These are phyloP conservation scores for Anhinga anhinga DNA, from an alignment of 2,113 vertebrate genomes.

Conservation along the genomic window DNA sequence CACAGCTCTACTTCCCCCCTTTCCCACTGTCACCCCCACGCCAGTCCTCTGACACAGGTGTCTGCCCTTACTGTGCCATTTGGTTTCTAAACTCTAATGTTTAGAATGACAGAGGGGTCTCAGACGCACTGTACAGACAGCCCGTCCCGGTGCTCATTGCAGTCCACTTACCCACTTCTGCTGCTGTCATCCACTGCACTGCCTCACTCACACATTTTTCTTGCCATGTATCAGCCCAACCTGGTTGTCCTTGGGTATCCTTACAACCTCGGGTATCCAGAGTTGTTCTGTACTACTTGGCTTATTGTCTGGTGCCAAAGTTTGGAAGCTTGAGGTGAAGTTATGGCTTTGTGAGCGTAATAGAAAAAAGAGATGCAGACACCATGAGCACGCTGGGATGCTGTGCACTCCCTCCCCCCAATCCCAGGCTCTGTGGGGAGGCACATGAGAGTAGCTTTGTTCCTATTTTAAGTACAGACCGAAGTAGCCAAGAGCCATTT, in stretches of 20 bases:
- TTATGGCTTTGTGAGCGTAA: background rate
- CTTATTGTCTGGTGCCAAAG: background rate
- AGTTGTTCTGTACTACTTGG: too few relatives aligned
- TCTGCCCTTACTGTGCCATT: background rate
- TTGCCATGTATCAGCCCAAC: rapidly evolving
- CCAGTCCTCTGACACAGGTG: background rate
- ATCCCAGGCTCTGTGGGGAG: background rate
- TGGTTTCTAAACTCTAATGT: background rate
- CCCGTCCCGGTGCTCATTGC: rapidly evolving
- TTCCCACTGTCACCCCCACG: background rate
- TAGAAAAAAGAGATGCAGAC: background rate
- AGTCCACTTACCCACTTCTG: background rate
- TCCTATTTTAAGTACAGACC: background rate
- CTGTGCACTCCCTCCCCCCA: background rate
- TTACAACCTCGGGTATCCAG: background rate
- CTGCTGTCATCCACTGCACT: background rate
- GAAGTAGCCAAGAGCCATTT: background rate
- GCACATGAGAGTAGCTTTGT: background rate
- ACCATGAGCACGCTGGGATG: background rate
- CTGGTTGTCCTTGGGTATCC: background rate
- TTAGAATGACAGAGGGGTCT: background rate
- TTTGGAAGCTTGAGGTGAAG: background rate
- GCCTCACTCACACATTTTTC: background rate
- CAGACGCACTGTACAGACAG: background rate
- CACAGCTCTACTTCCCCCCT: background rate